Percentiles rank a stretch among this genome's conserved stretches.
Evolutionary conservation across 1,140 invertebrate species (phyloP).

Genomic region (Homarus americanus): DNA sequence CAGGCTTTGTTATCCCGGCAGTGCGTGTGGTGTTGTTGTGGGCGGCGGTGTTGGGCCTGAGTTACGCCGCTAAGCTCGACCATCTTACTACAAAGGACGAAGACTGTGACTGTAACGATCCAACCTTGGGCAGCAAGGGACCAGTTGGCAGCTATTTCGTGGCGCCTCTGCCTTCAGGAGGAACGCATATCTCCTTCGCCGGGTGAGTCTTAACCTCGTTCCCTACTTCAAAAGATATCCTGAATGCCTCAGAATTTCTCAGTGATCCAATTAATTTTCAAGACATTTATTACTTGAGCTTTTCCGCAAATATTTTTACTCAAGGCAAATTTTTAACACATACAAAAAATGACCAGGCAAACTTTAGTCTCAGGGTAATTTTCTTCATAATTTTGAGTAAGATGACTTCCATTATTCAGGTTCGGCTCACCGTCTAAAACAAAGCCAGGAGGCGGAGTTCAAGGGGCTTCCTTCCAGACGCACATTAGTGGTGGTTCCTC

Average conservation of each 20-base stretch:
- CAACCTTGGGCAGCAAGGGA: background rate
- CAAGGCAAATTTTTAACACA: too few species aligned
- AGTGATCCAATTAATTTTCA: too few species aligned
- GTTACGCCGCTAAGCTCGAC: background rate
- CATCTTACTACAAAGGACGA: background rate
- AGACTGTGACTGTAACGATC: slow-evolving; percentile 6
- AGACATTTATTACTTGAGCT: too few species aligned
- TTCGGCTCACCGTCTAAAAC: slow-evolving; percentile 22
- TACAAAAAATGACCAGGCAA: too few species aligned
- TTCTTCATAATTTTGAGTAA: background rate
- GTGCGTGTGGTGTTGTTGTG: slow-evolving; percentile 34
- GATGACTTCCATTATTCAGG: too few species aligned
- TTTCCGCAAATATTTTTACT: too few species aligned
- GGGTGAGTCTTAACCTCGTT: slow-evolving; percentile 18
- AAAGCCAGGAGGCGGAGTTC: slow-evolving; percentile 9
- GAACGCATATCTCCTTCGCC: slow-evolving; percentile 28
- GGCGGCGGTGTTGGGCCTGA: slow-evolving; percentile 1
- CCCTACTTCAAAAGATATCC: too few species aligned
- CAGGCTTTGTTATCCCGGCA: background rate
- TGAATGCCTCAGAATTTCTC: too few species aligned
- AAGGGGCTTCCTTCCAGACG: slow-evolving; percentile 21
- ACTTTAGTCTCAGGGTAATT: background rate
- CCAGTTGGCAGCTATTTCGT: slow-evolving; percentile 40
- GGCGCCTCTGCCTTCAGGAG: slow-evolving; percentile 17
- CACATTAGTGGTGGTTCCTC: background rate